Evolutionary conservation across 2,888 invertebrate species (phyloP).

Genomic region (Oasisia sp.): DNA sequence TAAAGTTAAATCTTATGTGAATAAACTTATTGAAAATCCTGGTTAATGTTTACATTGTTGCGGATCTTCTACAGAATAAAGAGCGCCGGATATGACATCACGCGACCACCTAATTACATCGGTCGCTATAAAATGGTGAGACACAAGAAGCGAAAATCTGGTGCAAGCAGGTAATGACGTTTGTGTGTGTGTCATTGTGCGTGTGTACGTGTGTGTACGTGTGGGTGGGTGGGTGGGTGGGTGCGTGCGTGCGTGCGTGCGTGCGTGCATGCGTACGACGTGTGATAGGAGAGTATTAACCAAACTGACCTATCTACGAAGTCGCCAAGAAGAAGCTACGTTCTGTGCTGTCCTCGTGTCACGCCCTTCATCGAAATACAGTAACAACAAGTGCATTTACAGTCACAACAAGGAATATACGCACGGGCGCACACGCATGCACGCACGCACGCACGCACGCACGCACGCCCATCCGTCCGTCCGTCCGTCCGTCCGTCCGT

Average conservation of each 20-base stretch:
- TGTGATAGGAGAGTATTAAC: too few relatives aligned
- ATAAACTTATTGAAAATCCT: neutral
- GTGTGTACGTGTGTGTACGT: neutral
- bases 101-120: conserved; percentile 63
- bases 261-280: neutral
- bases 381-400: too few relatives aligned
- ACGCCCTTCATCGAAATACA: too few relatives aligned
- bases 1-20: neutral
- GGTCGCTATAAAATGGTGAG: conserved; percentile 47
- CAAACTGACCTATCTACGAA: too few relatives aligned
- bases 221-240: neutral
- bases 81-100: conserved; percentile 18
- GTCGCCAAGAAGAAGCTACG: too few relatives aligned
- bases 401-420: too few relatives aligned
- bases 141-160: conserved; percentile 40
- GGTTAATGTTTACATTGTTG: neutral
- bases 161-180: conserved; percentile 22
- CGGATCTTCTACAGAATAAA: neutral
- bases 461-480: too few relatives aligned
- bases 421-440: too few relatives aligned
- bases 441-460: too few relatives aligned
- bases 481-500: too few relatives aligned
- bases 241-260: neutral
- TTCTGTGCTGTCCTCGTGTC: too few relatives aligned
- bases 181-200: neutral